Percentiles rank a stretch among this genome's conserved stretches.
Conservation (phyloP, 2,113 vertebrate species). For the Pogonocichla stellata region DNA sequence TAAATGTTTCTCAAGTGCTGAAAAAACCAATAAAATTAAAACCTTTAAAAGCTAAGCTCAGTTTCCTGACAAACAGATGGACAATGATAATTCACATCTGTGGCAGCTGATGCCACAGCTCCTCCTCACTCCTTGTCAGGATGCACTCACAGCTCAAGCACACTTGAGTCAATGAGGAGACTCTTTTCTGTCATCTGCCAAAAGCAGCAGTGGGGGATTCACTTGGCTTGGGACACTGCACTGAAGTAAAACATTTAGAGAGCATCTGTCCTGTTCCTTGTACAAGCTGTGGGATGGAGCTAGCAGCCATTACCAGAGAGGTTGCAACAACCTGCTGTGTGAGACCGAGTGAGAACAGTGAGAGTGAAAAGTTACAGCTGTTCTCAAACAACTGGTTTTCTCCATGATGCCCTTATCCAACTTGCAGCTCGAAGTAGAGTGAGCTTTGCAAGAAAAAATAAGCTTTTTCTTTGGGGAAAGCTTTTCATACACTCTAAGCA, state of each 20-base stretch:
- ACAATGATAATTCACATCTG: neutral
- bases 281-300: neutral
- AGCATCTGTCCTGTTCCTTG: neutral
- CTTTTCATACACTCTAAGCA: neutral
- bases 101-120: neutral
- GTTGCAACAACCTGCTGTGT: neutral
- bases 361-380: neutral
- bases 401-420: neutral
- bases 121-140: neutral
- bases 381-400: neutral
- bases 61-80: neutral
- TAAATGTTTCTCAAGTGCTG: neutral
- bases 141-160: fast-evolving
- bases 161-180: neutral
- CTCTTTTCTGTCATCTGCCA: neutral
- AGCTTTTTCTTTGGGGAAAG: neutral
- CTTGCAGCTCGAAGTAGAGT: neutral
- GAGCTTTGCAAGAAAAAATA: neutral
- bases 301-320: neutral
- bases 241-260: neutral
- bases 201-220: neutral
- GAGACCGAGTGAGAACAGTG: neutral
- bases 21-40: neutral
- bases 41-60: neutral
- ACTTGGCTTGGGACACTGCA: neutral